Base-by-base conservation (phyloP, 2,888 invertebrate species). In the Noctua fimbriata region DNA sequence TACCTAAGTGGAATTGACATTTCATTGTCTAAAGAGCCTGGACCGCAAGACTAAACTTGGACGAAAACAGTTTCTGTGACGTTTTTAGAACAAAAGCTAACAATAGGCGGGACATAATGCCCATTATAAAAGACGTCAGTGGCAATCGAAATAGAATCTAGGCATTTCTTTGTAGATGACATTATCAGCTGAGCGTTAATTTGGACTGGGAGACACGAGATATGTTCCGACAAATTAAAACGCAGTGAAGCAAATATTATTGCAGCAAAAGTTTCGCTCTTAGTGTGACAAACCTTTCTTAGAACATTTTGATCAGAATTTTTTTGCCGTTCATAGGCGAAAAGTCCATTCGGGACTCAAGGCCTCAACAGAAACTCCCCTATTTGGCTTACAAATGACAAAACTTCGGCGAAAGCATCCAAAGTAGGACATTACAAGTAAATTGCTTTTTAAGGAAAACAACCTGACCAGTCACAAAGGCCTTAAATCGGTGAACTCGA, bases 61-160 rank as follows among this genome's bases (percentile, higher is more conserved):
- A 78, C 69, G 73, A 86, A 74, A 87, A 73, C 78, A 73, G 73
- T 63, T 73, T 70, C 73, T 36, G 79, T 74, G 73, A 79, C 78
- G 82, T 81, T 82, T 84, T 79, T 78, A 78, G 85, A 87, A 78
- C 85, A 78, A 79, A 75, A 84, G 74, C 73, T 80, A 84, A 89
- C 78, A 87, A 84, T 73, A 81, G 77, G 55, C 32, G 41, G 32
- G 67, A 63, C 79, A 71, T 75, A 74, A 71, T 78, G 73, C 44
- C 69, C 63, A 65, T 79, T 79, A 28, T 71, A 72, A 81, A 75
- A 85, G 72, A 87, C 73, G 71, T 76, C 73, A 73, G 72, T 16
- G 58, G 24, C 67, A 73, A 73, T 77, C n/a, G 24, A 76, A 84
- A 88, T 78, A 84, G 52, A 81, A 89, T 83, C 69, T 75, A 83